Conservation (phyloP, 2,797 vertebrate species). For the Aselliscus stoliczkanus region DNA sequence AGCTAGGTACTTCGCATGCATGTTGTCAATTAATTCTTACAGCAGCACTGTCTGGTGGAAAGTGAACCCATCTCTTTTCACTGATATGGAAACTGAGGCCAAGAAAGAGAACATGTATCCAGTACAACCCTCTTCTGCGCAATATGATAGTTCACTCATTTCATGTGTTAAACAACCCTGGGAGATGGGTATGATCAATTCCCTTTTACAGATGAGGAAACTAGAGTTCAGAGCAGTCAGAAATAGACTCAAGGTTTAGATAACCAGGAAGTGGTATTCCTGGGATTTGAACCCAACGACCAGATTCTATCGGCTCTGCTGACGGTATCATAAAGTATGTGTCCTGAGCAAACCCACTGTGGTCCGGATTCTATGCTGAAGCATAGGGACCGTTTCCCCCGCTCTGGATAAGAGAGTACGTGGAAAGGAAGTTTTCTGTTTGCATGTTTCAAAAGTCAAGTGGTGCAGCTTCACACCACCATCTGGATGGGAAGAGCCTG, state of each 20-base stretch:
- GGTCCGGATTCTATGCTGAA: background rate
- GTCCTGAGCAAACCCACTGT: background rate
- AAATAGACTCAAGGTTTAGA: background rate
- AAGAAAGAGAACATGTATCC: background rate
- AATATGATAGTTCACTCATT: background rate
- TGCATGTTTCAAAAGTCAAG: constrained; percentile 44
- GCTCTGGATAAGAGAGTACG: rapidly evolving
- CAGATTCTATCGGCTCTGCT: background rate
- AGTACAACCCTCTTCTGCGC: background rate
- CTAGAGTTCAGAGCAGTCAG: background rate
- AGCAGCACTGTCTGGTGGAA: background rate
- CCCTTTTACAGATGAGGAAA: background rate
- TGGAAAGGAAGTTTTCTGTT: background rate
- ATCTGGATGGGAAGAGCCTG: background rate
- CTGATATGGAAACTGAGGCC: background rate
- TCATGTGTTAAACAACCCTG: no score
- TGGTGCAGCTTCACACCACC: background rate
- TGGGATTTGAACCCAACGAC: background rate
- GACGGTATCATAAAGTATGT: background rate
- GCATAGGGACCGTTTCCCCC: rapidly evolving
- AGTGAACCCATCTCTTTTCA: background rate
- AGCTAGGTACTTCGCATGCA: background rate
- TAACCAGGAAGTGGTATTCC: background rate
- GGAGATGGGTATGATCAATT: background rate
- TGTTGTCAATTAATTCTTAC: background rate